Evolutionary conservation across 2,797 vertebrate species (phyloP), one percentile per base, ranked within the genome.

Genomic region (Xyrichtys novacula): DNA sequence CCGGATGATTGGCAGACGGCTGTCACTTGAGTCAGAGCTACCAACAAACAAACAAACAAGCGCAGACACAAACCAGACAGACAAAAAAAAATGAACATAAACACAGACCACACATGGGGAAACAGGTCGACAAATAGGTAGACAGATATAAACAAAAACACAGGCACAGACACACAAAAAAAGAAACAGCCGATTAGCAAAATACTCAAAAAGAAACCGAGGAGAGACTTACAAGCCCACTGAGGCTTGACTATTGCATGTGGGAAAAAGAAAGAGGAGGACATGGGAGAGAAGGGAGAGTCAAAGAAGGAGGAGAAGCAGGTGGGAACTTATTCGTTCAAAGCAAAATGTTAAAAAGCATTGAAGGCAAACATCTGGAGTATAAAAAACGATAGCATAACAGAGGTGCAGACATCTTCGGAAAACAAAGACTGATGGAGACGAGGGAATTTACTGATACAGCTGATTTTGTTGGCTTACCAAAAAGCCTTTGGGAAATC

Each of bases 1-100:
- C 61, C 93, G 94, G 89, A 96, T 95, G 90, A 96, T 95, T 29
- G 96, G 95, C 87, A 95, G 89, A 61, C 87, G 95, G 91, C 95
- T 98, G 86, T 98, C 97, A 78, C 94, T 95, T 70, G 97, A 97
- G 88, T 95, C 95, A 83, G 95, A 96, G 91, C 97, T 99, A 78
- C 54, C 72, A 39, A 65, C 46, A 34, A 7, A 49, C 6, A 38
- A 48, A 77, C 46, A 25, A 62, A 50, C 74, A 19, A 19, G n/a
- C 68, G 63, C 73, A 60, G 48, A 7, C 49, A 32, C 74, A 36
- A 44, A 15, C 65, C 47, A 76, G 34, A 76, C 49, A 61, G 34
- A 78, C 65, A 78, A 25, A 84, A 53, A n/a, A 72, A 25, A 74
- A 80, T 83, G 57, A 88, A 89, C 74, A 77, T 23, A 71, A 32